phyloP scores from a whole-genome alignment of 2,113 vertebrate genomes.

The Cacatua alba region DNA sequence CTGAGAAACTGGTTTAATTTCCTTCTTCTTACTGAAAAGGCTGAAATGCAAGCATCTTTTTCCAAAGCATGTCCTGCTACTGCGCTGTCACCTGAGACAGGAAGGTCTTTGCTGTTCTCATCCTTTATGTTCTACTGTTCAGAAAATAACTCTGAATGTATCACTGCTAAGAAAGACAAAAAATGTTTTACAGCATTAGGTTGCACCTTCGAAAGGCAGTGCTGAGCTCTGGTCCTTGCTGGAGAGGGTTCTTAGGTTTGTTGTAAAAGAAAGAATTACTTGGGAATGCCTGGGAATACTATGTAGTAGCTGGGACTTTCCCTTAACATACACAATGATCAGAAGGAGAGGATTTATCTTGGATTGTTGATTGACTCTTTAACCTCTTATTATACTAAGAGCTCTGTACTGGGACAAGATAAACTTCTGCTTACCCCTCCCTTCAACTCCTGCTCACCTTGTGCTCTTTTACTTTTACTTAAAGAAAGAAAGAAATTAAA shows the following conservation, averaged over 20 bases:
- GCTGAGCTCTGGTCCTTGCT: not conserved
- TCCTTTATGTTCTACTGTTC: not conserved
- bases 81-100: not conserved
- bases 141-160: not conserved
- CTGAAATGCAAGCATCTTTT: not conserved
- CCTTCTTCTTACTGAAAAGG: not conserved
- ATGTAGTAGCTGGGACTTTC: not conserved
- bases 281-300: not conserved
- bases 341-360: not conserved
- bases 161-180: not conserved
- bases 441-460: not conserved
- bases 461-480: not conserved
- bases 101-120: not conserved
- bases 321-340: not conserved
- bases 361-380: not conserved
- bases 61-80: not conserved
- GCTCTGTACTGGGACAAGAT: not conserved
- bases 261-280: not conserved
- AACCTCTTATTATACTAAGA: not conserved
- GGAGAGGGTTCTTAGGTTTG: not conserved
- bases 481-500: not conserved
- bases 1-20: not conserved
- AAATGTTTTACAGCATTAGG: not conserved
- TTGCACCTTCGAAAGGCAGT: fast-evolving
- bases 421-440: not conserved